Base-by-base conservation (phyloP, 2,113 vertebrate species). In the Rostratula benghalensis region DNA sequence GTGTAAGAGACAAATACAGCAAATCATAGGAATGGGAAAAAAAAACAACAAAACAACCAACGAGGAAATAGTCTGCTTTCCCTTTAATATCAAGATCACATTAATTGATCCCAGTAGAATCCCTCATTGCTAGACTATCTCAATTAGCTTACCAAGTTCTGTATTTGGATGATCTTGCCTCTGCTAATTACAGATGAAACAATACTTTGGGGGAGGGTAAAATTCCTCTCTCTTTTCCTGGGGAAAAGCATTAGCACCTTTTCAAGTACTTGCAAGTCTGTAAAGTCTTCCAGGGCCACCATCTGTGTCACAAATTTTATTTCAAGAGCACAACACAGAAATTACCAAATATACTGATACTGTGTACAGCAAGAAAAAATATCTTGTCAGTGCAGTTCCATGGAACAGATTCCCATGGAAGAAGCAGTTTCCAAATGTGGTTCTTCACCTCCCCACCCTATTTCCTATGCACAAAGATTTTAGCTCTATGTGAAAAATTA, bases 51-150 rank as follows among this genome's bases (percentile, higher is more conserved):
- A 43, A 71, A n/a, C n/a, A n/a, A n/a, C n/a, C n/a, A n/a, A n/a
- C n/a, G 24, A 83, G 7, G 13, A 80, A 90, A 87, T 37, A 86
- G 30, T 93, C 63, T 93, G 70, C 84, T 76, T 89, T 93, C 8
- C 48, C 63, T 94, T 88, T 87, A 93, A 73, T 91, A 95, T 54
- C 82, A 65, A 69, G 67, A 83, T 93, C 45, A 51, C 37, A 17
- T 65, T 93, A 85, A 95, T 83, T 89, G 78, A 95, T 95, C 93
- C 92, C 90, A 80, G 70, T 15, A 77, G 84, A 87, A 41, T 61
- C 81, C 41, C 75, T 90, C 82, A 43, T 46, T 87, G 73, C 64
- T 51, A 89, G 60, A 46, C 64, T 71, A 24, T 48, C 76, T 90
- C 71, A 85, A 79, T 77, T 63, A 95, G 71, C 71, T 96, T 85